Base-by-base conservation (phyloP, 2,113 vertebrate species). In the Crocuta crocuta region DNA sequence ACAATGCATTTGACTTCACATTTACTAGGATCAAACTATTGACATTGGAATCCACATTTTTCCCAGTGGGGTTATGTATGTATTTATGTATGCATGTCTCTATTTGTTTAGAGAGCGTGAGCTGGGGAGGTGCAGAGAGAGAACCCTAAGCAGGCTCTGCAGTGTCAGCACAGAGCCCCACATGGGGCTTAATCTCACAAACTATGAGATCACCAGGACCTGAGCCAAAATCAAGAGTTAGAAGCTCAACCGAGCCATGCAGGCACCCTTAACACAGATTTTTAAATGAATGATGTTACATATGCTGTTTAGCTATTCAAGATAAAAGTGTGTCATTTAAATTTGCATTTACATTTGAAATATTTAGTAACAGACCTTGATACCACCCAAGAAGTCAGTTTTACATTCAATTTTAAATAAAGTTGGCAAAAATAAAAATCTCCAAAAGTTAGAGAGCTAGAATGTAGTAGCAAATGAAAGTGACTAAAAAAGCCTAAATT, bases 351-450 rank as follows among this genome's bases (percentile, higher is more conserved):
- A 35, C 28, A 45, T 78, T 83, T 10, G 10, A 71, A n/a, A 68
- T 71, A 53, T 35, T 73, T 91, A 74, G 73, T n/a, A 88, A 39
- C 50, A 86, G 28, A 45, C 5, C 13, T 53, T 53, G n/a, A 68
- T 68, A 66, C 3, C 19, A 48, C 68, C 50, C 43, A 45, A 71
- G 26, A 87, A 55, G 31, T 87, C 23, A 58, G 26, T 71, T 16
- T 93, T 35, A 50, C 10, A 7, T 93, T 89, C 58, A 82, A 4
- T 70, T 90, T 93, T 63, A 92, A 66, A 48, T 85, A 83, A 92
- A 97, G 45, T 5, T 76, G 50, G 86, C 82, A 76, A 93, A 85
- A 89, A 12, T 82, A 81, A 80, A 96, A 55, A 53, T 82, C 63
- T 95, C 31, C 26, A 87, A 80, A 82, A 10, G 13, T 61, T 45